Evolutionary conservation across 1,140 invertebrate species (phyloP).

Genomic region (Platyscapa corneri): DNA sequence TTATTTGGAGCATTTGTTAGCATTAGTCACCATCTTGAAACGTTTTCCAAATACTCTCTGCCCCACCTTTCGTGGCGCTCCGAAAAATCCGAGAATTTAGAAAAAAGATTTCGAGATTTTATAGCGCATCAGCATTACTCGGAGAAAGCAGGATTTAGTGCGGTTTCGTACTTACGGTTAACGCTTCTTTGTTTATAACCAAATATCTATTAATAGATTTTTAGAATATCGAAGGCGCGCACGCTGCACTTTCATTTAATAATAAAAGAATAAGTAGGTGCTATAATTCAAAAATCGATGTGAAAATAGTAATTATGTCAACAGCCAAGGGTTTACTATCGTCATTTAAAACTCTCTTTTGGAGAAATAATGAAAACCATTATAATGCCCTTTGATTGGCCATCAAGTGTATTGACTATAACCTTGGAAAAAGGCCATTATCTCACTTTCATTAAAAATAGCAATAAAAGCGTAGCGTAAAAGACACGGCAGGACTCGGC

Average conservation of each 20-base stretch:
- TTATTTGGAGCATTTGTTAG: not conserved
- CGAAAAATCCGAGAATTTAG: not conserved
- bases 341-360: not conserved
- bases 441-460: slow-evolving; percentile 44
- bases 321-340: not conserved
- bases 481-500: not conserved
- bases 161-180: not conserved
- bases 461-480: slow-evolving; percentile 28
- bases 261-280: not conserved
- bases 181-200: not conserved
- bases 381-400: slow-evolving; percentile 36
- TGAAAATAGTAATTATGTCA: not conserved
- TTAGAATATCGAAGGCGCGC: not conserved
- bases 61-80: not conserved
- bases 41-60: not conserved
- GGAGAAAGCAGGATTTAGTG: not conserved
- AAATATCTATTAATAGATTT: not conserved
- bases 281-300: slow-evolving; percentile 9
- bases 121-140: not conserved
- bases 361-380: not conserved
- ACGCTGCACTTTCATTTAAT: not conserved
- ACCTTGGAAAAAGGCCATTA: slow-evolving; percentile 19
- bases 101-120: not conserved
- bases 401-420: slow-evolving; percentile 30
- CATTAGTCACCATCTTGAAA: not conserved